A percentile compares a stretch with the other conserved stretches of the same genome.
phyloP scores from a whole-genome alignment of 2,113 vertebrate species.

The Okapia johnstoni region DNA sequence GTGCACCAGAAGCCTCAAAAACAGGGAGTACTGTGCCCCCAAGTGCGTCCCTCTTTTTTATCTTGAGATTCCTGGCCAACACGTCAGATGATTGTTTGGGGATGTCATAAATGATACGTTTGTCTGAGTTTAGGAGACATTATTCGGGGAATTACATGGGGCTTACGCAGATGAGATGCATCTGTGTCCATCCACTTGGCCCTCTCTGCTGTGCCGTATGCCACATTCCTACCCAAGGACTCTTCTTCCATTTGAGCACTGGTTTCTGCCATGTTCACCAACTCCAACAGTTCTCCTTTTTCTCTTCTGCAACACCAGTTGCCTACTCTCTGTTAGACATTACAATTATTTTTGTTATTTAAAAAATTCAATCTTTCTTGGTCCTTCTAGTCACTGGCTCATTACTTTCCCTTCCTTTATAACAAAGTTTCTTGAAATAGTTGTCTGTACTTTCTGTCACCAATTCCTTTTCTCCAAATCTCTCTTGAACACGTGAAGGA shows the following conservation, averaged over 20 bases:
- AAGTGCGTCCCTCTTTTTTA: background rate
- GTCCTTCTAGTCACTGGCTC: background rate
- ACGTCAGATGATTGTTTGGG: background rate
- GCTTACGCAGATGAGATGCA: rapidly evolving
- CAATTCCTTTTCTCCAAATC: background rate
- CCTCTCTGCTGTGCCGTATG: background rate
- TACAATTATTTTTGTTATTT: background rate
- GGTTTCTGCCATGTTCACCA: background rate
- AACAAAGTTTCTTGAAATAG: background rate
- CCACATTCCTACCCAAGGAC: background rate
- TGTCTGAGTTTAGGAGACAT: background rate
- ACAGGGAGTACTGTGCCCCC: background rate
- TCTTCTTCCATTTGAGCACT: background rate
- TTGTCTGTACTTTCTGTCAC: background rate
- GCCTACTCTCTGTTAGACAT: background rate
- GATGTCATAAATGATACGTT: background rate
- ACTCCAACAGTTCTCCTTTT: background rate
- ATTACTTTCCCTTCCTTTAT: background rate
- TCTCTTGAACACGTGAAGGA: background rate
- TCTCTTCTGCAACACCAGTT: background rate
- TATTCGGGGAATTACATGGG: background rate
- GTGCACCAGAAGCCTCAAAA: background rate
- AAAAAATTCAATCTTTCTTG: background rate
- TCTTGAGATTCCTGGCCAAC: background rate
- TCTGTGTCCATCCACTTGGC: background rate